A percentile compares a stretch with the other conserved stretches of the same genome.
Evolutionary conservation across 2,113 vertebrate species (phyloP).

Genomic region (Microcebus murinus): DNA sequence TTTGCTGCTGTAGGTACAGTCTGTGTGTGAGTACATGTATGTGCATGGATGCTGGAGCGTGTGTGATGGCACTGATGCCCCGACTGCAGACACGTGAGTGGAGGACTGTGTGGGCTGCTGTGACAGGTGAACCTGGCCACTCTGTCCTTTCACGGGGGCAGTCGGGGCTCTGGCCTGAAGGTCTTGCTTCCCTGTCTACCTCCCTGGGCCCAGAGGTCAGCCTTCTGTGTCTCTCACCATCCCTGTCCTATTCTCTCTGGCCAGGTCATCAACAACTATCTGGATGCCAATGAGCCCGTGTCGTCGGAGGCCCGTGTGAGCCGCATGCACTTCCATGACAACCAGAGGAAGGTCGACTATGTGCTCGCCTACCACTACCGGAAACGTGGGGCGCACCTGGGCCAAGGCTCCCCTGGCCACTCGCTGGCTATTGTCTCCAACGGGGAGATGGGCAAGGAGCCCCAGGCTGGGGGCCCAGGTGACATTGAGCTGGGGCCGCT

Average conservation of each 20-base stretch:
- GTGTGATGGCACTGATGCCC: neutral
- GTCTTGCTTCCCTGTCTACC: neutral
- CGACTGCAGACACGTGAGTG: neutral
- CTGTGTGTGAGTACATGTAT: neutral
- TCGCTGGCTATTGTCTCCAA: slow-evolving; percentile 83
- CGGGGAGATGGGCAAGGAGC: slow-evolving; percentile 81
- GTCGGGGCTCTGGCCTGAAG: neutral
- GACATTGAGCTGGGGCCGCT: slow-evolving; percentile 78
- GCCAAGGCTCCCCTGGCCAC: accelerated
- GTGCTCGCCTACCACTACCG: slow-evolving; percentile 95
- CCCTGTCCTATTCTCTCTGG: neutral
- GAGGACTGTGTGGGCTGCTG: neutral
- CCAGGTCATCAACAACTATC: slow-evolving; percentile 88
- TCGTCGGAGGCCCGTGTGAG: neutral
- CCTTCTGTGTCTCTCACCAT: neutral
- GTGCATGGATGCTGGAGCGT: neutral
- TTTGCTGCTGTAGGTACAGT: neutral
- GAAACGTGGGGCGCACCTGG: slow-evolving; percentile 66
- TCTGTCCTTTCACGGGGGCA: neutral
- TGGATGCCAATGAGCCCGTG: slow-evolving; percentile 76
- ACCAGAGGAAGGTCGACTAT: slow-evolving; percentile 95
- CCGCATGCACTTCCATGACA: slow-evolving; percentile 92
- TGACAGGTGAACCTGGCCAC: neutral
- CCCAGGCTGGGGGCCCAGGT: slow-evolving; percentile 53
- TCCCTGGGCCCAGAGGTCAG: neutral